A percentile compares a stretch with the other conserved stretches of the same genome.
Evolutionary conservation across 2,797 vertebrate genomes (phyloP).

Genomic region (Austrolebias charrua): DNA sequence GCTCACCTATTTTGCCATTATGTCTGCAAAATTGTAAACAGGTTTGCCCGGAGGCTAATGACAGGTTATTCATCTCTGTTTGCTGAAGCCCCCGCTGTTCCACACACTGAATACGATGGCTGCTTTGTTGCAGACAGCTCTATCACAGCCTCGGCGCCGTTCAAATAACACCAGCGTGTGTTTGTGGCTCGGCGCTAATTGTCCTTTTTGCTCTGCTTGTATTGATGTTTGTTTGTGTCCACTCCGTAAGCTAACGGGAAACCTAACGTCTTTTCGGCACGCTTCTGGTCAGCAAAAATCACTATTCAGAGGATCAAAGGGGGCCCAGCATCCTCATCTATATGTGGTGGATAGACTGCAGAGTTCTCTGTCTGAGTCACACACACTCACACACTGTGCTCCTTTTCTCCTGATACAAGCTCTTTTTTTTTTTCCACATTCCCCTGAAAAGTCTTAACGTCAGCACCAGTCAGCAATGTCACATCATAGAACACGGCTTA

Average conservation of each 20-base stretch:
- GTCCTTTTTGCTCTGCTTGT: conserved; percentile 37
- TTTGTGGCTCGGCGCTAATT: conserved; percentile 47
- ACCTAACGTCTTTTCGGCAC: conserved; percentile 34
- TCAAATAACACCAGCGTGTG: conserved; percentile 42
- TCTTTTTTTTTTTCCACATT: conserved; percentile 57
- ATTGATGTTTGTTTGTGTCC: conserved; percentile 49
- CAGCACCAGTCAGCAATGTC: conserved; percentile 81
- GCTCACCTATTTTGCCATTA: conserved; percentile 45
- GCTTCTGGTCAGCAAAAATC: conserved; percentile 64
- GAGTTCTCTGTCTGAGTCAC: conserved; percentile 28
- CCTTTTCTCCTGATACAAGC: conserved; percentile 78
- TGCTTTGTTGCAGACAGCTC: conserved; percentile 44
- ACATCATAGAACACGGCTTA: conserved; percentile 76
- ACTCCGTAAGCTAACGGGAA: conserved; percentile 22
- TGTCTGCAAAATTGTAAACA: conserved; percentile 62
- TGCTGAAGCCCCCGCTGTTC: conserved; percentile 35
- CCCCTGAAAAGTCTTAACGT: conserved; percentile 73
- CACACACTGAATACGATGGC: conserved; percentile 54
- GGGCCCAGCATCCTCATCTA: conserved; percentile 37
- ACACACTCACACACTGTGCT: conserved; percentile 42
- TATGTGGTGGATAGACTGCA: conserved; percentile 57
- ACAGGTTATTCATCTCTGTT: conserved; percentile 64
- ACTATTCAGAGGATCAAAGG: conserved; percentile 52
- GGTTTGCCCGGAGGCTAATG: conserved; percentile 49
- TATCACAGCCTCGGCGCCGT: conserved; percentile 50